Evolutionary conservation across 2,888 invertebrate genomes (phyloP).

Genomic region (Halictus ligatus): DNA sequence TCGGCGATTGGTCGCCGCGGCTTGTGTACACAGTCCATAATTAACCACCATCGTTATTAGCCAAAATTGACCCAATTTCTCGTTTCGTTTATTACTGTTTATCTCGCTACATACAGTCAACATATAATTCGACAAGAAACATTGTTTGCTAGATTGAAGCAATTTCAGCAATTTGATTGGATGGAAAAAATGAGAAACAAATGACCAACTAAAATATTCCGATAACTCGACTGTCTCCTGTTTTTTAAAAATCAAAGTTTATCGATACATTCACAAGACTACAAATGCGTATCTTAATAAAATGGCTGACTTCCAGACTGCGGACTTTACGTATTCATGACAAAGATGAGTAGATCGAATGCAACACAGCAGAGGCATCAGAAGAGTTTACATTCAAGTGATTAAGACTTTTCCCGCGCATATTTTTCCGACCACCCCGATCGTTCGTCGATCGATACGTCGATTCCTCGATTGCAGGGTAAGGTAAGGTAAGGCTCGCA

Average conservation of each 20-base stretch:
- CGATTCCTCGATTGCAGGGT: too few species aligned
- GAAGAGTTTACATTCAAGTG: too few species aligned
- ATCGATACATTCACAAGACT: background rate
- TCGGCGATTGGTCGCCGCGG: slow-evolving; percentile 42
- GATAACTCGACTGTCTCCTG: too few species aligned
- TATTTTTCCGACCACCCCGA: background rate
- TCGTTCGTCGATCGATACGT: slow-evolving; percentile 20
- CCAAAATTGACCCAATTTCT: background rate
- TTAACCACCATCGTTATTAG: background rate
- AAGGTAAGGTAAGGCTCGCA: too few species aligned
- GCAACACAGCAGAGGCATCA: background rate
- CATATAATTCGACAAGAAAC: too few species aligned
- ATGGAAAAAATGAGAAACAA: too few species aligned
- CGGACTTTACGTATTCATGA: background rate
- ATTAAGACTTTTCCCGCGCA: background rate
- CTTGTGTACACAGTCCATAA: slow-evolving; percentile 38
- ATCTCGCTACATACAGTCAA: too few species aligned
- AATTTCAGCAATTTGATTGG: too few species aligned
- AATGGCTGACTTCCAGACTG: background rate
- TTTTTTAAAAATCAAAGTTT: too few species aligned
- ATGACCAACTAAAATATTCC: too few species aligned
- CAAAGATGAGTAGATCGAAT: too few species aligned
- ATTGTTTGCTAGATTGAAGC: too few species aligned
- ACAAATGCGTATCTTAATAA: background rate
- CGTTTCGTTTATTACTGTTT: background rate